Percentiles rank a stretch among this genome's conserved stretches.
Evolutionary conservation across 2,888 invertebrate species (phyloP).

Genomic region (Aelia acuminata): DNA sequence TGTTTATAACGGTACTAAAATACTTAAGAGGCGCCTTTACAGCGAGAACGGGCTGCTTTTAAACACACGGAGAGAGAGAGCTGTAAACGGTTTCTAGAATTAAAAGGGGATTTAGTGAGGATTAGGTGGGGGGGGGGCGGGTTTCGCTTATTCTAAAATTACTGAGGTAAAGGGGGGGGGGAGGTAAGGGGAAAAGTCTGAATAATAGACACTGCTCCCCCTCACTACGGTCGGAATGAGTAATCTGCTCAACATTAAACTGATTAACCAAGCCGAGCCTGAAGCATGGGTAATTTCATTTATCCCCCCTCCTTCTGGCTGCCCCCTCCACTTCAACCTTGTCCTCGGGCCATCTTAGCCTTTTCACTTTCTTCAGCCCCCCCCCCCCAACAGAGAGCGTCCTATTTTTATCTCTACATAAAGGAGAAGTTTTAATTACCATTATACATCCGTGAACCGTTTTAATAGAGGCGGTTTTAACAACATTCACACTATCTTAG

Average conservation of each 20-base stretch:
- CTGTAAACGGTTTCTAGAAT: slow-evolving; percentile 38
- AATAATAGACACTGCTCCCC: not conserved
- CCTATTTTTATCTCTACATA: slow-evolving; percentile 8
- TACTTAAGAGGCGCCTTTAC: not conserved
- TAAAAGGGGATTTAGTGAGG: slow-evolving; percentile 40
- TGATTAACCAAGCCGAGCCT: slow-evolving; percentile 23
- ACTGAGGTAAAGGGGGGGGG: not conserved
- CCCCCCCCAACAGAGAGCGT: not conserved
- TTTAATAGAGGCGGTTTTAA: slow-evolving; percentile 18
- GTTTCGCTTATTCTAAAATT: slow-evolving; percentile 46
- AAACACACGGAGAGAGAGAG: slow-evolving; percentile 17
- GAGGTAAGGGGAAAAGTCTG: not conserved
- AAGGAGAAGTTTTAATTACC: slow-evolving; percentile 24
- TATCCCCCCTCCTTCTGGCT: not conserved
- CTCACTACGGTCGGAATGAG: not conserved
- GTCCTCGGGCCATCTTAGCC: not conserved
- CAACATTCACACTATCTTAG: slow-evolving; percentile 34
- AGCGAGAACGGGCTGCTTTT: not conserved
- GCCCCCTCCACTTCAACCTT: not conserved
- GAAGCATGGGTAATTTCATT: slow-evolving; percentile 20
- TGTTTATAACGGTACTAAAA: slow-evolving; percentile 15
- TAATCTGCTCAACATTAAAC: slow-evolving; percentile 30
- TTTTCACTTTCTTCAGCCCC: not conserved
- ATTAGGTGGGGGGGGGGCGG: not conserved
- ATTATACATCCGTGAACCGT: slow-evolving; percentile 7